These are phyloP conservation scores for Anodontia alba DNA, from an alignment of 2,888 invertebrate species.

Conservation along the genomic window DNA sequence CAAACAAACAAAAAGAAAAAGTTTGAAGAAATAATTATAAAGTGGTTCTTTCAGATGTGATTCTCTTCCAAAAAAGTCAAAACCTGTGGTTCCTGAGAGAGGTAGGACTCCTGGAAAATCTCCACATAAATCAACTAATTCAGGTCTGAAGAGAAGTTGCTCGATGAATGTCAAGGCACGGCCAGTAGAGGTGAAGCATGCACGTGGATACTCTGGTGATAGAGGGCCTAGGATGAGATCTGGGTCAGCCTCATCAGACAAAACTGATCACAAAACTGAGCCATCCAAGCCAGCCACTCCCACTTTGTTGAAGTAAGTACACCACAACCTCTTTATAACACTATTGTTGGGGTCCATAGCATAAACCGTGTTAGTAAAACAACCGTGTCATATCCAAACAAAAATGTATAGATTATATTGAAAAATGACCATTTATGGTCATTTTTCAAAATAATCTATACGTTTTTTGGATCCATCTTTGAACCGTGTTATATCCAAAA, in stretches of 20 bases:
- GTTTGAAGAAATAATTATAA: too few relatives aligned
- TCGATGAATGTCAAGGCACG: conserved; percentile 17
- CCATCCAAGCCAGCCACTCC: conserved; percentile 56
- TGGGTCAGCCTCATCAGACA: conserved; percentile 34
- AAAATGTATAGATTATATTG: too few relatives aligned
- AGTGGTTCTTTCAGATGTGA: conserved; percentile 39
- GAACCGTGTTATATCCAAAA: too few relatives aligned
- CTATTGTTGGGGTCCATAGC: too few relatives aligned
- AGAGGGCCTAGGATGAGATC: conserved; percentile 28
- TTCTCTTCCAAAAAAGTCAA: conserved; percentile 37
- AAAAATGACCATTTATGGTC: too few relatives aligned
- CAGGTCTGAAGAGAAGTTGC: conserved; percentile 31
- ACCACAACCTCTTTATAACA: too few relatives aligned
- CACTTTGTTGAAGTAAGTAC: conserved; percentile 68
- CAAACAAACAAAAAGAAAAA: too few relatives aligned
- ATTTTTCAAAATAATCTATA: too few relatives aligned
- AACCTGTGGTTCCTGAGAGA: conserved; percentile 17
- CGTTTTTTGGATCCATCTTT: too few relatives aligned
- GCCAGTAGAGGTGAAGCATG: conserved; percentile 13
- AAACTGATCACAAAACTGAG: conserved; percentile 13
- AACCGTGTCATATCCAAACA: too few relatives aligned
- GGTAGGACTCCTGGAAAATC: conserved; percentile 21
- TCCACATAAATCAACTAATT: not conserved
- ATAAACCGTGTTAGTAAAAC: too few relatives aligned
- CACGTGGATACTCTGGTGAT: conserved; percentile 17